phyloP scores from a whole-genome alignment of 2,113 vertebrate genomes.

The Zosterops lateralis region DNA sequence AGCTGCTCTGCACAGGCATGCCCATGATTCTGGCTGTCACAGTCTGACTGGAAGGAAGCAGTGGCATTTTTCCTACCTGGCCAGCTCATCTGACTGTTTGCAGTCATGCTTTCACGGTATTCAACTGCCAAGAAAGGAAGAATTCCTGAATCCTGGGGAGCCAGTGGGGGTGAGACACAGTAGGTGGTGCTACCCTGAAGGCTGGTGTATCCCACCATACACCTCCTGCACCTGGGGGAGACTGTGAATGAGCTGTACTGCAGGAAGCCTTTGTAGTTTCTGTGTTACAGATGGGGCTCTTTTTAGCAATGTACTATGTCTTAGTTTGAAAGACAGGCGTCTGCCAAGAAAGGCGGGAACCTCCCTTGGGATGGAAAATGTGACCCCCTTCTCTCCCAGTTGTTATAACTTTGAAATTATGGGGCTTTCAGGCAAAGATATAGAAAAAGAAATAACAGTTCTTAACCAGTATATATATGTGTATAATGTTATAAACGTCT shows the following conservation, averaged over 20 bases:
- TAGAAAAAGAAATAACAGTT: background rate
- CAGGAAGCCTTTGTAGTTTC: background rate
- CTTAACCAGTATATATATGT: background rate
- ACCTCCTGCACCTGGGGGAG: background rate
- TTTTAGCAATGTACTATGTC: background rate
- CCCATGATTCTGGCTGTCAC: background rate
- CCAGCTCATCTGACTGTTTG: background rate
- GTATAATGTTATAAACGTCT: background rate
- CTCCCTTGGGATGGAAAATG: background rate
- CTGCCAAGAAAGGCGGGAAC: background rate
- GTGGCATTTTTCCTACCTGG: background rate
- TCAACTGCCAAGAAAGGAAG: background rate
- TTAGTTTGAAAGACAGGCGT: background rate
- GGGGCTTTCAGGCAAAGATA: background rate
- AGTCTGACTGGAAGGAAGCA: background rate
- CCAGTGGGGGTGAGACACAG: background rate
- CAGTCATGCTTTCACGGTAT: background rate
- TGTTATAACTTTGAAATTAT: background rate
- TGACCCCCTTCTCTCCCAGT: background rate
- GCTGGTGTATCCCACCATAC: background rate
- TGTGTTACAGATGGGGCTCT: rapidly evolving
- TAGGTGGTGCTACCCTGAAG: background rate
- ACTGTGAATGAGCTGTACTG: background rate
- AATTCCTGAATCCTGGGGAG: background rate
- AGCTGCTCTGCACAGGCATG: rapidly evolving